Evolutionary conservation across 2,797 vertebrate genomes (phyloP).

Genomic region (Xiphophorus birchmanni): DNA sequence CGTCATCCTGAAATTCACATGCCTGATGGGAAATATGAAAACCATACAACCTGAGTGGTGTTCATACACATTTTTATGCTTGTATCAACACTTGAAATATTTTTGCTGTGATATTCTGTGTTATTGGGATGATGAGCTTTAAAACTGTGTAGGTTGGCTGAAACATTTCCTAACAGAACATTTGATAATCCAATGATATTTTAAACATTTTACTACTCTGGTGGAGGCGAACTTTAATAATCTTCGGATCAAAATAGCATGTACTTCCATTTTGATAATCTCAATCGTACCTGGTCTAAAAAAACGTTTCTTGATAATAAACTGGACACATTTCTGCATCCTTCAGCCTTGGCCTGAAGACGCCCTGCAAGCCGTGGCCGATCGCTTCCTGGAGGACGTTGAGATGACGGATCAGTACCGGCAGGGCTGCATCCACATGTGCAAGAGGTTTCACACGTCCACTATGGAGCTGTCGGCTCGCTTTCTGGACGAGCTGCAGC

Average conservation of each 20-base stretch:
- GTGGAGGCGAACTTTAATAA: background rate
- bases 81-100: no score
- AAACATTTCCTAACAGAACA: background rate
- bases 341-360: slow-evolving; percentile 90
- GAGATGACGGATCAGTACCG: slow-evolving; percentile 86
- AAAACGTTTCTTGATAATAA: background rate
- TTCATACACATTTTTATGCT: no score
- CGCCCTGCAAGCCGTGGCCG: slow-evolving; percentile 90
- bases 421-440: slow-evolving; percentile 89
- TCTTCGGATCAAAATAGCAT: background rate
- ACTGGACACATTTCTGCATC: slow-evolving; percentile 14
- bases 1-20: no score
- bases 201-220: background rate
- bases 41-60: no score
- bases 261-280: background rate
- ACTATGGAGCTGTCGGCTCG: slow-evolving; percentile 83
- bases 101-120: background rate
- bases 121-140: background rate
- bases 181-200: background rate
- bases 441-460: slow-evolving; percentile 91
- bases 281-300: background rate
- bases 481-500: slow-evolving; percentile 85
- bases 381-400: slow-evolving; percentile 87
- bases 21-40: no score
- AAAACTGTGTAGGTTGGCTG: background rate